Percentiles rank a stretch among this genome's conserved stretches.
Evolutionary conservation across 1,140 invertebrate genomes (phyloP).

Genomic region (Meloidogyne floridensis): DNA sequence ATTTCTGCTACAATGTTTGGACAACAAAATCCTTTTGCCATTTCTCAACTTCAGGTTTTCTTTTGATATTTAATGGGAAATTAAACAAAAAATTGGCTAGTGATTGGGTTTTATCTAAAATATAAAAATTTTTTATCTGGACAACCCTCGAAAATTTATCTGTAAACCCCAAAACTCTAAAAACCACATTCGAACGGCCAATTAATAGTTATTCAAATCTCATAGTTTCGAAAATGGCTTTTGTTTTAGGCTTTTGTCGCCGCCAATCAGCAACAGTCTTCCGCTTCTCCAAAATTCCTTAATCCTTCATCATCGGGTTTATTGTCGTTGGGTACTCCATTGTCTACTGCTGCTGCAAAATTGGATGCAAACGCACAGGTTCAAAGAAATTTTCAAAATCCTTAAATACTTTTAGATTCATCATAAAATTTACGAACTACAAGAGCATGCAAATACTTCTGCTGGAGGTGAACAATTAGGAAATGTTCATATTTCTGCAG

Average conservation of each 20-base stretch:
- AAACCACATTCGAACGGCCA: no score
- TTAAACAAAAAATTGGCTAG: no score
- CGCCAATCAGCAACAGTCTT: not conserved
- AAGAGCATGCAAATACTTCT: not conserved
- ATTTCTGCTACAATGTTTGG: constrained; percentile 1
- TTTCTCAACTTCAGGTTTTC: not conserved
- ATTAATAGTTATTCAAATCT: no score
- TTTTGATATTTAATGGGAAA: no score
- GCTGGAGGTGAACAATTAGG: not conserved
- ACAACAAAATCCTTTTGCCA: not conserved
- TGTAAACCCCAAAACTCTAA: no score
- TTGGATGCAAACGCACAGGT: not conserved
- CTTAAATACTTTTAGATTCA: not conserved
- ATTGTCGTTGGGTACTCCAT: constrained; percentile 18
- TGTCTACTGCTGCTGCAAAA: constrained; percentile 16
- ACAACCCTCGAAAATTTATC: no score
- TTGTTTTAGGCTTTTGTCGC: not conserved
- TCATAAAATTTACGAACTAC: constrained; percentile 26
- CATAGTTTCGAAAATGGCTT: not conserved
- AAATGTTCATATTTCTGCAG: not conserved
- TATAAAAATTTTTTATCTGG: no score
- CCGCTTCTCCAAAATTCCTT: not conserved
- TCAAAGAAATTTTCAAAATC: no score
- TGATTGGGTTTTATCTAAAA: no score
- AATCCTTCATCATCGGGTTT: not conserved